These are phyloP conservation scores for Dicycla oo DNA, from an alignment of 2,888 invertebrate species.

Conservation along the genomic window DNA sequence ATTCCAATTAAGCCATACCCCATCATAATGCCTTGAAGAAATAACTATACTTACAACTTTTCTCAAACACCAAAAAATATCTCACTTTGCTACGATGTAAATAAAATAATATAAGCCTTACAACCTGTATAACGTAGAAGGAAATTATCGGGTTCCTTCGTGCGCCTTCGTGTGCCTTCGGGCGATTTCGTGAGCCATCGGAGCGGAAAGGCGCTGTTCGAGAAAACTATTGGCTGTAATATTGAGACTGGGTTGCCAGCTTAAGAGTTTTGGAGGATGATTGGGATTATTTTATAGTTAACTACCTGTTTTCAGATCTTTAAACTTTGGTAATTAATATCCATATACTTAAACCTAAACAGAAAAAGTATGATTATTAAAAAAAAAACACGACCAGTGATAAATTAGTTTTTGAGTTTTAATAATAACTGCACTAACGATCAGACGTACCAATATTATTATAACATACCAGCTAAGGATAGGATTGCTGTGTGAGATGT, in stretches of 20 bases:
- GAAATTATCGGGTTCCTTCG: conserved; percentile 41
- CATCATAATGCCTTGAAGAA: neutral
- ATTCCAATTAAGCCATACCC: neutral
- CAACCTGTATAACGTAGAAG: conserved; percentile 8
- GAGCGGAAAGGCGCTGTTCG: conserved; percentile 52
- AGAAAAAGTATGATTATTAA: no score
- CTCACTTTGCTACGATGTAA: conserved; percentile 15
- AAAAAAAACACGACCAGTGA: no score
- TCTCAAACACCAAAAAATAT: conserved; percentile 15
- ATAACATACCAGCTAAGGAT: no score
- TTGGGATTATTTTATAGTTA: conserved; percentile 17
- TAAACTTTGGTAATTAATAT: no score
- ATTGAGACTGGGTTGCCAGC: conserved; percentile 34
- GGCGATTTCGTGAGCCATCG: conserved; percentile 61
- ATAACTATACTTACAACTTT: conserved; percentile 10
- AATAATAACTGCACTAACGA: no score
- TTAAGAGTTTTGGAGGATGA: conserved; percentile 6
- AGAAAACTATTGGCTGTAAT: conserved; percentile 49
- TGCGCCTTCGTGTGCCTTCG: conserved; percentile 45
- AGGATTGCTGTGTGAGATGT: no score
- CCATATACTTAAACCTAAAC: no score
- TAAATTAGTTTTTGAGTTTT: no score
- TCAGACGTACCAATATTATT: no score
- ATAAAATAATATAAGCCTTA: conserved; percentile 22
- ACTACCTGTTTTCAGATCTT: no score